These are phyloP conservation scores for Sebastes jordani DNA, from an alignment of 2,797 vertebrate species.

Conservation along the genomic window DNA sequence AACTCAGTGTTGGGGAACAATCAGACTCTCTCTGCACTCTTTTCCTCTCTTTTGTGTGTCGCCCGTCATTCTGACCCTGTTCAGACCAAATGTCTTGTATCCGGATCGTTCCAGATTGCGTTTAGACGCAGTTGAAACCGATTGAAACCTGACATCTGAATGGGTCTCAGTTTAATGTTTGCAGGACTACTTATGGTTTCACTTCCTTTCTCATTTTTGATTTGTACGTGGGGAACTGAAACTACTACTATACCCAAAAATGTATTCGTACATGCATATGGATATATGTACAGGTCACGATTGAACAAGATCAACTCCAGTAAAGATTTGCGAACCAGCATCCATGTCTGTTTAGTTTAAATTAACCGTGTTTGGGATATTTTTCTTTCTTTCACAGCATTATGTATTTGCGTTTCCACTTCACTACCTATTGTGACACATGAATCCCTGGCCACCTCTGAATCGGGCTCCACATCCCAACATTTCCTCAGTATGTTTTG, in stretches of 20 bases:
- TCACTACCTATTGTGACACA: neutral
- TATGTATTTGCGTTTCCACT: neutral
- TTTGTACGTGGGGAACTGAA: neutral
- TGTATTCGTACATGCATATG: neutral
- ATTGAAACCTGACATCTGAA: neutral
- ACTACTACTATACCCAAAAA: neutral
- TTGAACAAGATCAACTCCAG: fast-evolving
- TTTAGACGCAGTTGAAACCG: neutral
- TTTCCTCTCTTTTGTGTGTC: slow-evolving; percentile 17
- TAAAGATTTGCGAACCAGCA: neutral
- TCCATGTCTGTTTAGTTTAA: neutral
- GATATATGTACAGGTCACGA: neutral
- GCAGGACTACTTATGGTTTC: neutral
- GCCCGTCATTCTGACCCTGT: slow-evolving; percentile 2
- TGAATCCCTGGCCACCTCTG: neutral
- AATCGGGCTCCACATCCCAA: neutral
- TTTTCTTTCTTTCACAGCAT: neutral
- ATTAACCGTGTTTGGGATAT: neutral
- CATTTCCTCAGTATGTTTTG: neutral
- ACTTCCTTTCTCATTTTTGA: neutral
- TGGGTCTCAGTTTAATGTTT: neutral
- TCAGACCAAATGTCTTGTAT: neutral
- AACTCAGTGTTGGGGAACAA: slow-evolving; percentile 56
- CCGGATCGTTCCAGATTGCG: neutral
- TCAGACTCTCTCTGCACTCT: slow-evolving; percentile 20